Percentiles rank a stretch among this genome's conserved stretches.
Conservation (phyloP, 64 coral and sea anemone species). For the Porites australiensis region DNA sequence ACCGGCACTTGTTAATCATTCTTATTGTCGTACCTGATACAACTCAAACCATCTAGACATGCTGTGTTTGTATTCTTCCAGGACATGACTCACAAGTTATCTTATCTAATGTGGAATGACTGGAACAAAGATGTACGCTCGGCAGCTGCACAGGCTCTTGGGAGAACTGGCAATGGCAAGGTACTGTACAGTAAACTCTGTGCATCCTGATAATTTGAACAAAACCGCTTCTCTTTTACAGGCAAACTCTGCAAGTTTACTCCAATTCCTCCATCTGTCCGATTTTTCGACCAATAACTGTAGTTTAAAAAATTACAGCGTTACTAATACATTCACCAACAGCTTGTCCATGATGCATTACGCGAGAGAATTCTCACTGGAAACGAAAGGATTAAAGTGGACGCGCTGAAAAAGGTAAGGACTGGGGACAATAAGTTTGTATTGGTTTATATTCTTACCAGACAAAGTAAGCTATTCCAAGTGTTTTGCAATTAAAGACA, state of each 20-base stretch:
- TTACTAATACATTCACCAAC: neutral
- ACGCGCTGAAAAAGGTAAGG: constrained; percentile 95
- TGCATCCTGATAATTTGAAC: too few relatives aligned
- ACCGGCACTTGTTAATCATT: neutral
- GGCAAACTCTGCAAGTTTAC: too few relatives aligned
- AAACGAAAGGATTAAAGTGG: constrained; percentile 90
- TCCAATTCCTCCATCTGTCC: too few relatives aligned
- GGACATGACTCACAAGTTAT: constrained; percentile 96
- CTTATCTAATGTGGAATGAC: constrained; percentile 98
- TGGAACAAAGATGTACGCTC: constrained; percentile 93
- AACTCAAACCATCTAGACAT: neutral
- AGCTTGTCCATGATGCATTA: constrained; percentile 98
- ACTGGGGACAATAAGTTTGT: neutral
- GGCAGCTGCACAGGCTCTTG: constrained; percentile 92
- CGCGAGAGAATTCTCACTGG: constrained; percentile 81
- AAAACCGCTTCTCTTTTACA: too few relatives aligned
- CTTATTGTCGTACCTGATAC: neutral
- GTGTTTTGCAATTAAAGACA: too few relatives aligned
- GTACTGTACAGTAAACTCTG: neutral
- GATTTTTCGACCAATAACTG: too few relatives aligned
- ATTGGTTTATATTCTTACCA: too few relatives aligned
- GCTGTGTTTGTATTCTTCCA: neutral
- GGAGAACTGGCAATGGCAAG: constrained; percentile 98
- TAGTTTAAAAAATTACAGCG: too few relatives aligned
- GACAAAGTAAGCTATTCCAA: too few relatives aligned